Evolutionary conservation across 1,140 invertebrate genomes (phyloP), one percentile per base, ranked within the genome.

Genomic region (Microplitis demolitor): DNA sequence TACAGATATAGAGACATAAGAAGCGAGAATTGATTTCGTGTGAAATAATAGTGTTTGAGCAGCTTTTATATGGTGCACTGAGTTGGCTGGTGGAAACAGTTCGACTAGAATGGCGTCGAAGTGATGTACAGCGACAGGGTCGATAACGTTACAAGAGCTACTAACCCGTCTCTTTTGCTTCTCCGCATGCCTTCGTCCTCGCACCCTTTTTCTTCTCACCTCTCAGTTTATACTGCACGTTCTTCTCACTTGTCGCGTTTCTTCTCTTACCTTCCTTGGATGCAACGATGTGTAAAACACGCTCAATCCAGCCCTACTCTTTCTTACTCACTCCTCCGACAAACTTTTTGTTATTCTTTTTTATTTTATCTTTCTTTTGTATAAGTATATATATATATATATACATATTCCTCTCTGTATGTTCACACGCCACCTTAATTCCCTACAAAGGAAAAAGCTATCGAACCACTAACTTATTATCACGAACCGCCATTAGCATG

Each of bases 91-190:
- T 64, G n/a, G 33, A 73, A 83, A 83, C 78, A 78, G 82, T 77
- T 78, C 80, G 82, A 81, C 80, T 86, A 85, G 83, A 82, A 86
- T 85, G 81, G 84, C 85, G 84, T 87, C 85, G 82, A 83, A 81
- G 84, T 87, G 86, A 87, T 87, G 86, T 87, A 87, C 86, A 86
- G 84, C 85, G 86, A 87, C 86, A 86, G 85, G 77, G 80, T 84
- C 84, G 86, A 87, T 87, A 87, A 84, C 83, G 84, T 84, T 86
- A 86, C 85, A 87, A 87, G 81, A 81, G 86, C 86, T 87, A 87
- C 86, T 86, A 87, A 84, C 83, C 85, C 85, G 79, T 83, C 81
- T 76, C 79, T 66, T 60, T 61, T 6, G 24, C 73, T n/a, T 60
- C 73, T 63, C 39, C 70, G 51, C 51, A 71, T 71, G 69, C 69